A percentile compares a stretch with the other conserved stretches of the same genome.
Evolutionary conservation across 1,140 invertebrate species (phyloP).

Genomic region (Drosophila fuyamai): DNA sequence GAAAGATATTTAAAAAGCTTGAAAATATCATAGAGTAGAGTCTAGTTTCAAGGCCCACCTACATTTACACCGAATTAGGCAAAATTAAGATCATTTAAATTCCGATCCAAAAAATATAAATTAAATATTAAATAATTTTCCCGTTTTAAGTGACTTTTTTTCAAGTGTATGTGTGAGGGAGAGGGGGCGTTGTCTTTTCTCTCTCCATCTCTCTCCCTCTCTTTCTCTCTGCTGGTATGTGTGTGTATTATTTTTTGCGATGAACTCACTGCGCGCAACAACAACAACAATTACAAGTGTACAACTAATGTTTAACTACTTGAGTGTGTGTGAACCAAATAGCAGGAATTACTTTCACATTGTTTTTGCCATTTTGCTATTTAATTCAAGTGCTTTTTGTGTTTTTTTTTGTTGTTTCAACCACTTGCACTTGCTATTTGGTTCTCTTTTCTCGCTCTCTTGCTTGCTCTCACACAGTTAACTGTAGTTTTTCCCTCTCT

Average conservation of each 20-base stretch:
- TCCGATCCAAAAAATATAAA: no score
- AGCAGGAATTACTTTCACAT: slow-evolving; percentile 75
- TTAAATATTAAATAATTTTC: no score
- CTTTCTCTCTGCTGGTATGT: slow-evolving; percentile 2
- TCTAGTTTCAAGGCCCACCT: no score
- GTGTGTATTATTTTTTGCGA: slow-evolving; percentile 81
- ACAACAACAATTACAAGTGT: slow-evolving; percentile 66
- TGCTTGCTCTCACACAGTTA: slow-evolving; percentile 35
- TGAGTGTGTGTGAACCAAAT: slow-evolving; percentile 32
- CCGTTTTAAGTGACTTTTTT: background rate
- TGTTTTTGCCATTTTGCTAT: slow-evolving; percentile 47
- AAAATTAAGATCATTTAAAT: no score
- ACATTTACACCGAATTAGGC: no score
- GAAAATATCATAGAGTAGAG: no score
- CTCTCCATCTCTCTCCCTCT: slow-evolving; percentile 6
- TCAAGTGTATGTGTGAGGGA: slow-evolving; percentile 38
- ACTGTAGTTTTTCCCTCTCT: slow-evolving; percentile 43
- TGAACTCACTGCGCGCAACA: slow-evolving; percentile 77
- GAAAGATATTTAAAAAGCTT: no score
- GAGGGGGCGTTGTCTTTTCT: slow-evolving; percentile 39
- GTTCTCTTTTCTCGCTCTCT: slow-evolving; percentile 21
- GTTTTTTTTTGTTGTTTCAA: slow-evolving; percentile 48
- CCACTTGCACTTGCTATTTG: slow-evolving; percentile 67
- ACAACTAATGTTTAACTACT: slow-evolving; percentile 44
- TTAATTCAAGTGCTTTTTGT: slow-evolving; percentile 36